Percentiles rank a stretch among this genome's conserved stretches.
Conservation (phyloP, 1,140 invertebrate species). For the Microplitis mediator region DNA sequence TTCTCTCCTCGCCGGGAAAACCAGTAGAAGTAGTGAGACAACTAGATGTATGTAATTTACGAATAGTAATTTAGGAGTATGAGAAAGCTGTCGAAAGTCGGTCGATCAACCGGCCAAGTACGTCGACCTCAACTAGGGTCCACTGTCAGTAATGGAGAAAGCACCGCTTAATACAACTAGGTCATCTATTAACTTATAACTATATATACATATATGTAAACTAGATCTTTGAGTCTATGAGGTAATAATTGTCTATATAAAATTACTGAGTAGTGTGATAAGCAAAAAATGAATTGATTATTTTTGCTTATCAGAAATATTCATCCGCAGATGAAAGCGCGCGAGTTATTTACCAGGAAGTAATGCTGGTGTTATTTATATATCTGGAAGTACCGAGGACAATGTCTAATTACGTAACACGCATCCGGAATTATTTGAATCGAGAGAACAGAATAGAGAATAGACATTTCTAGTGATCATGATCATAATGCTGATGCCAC, state of each 20-base stretch:
- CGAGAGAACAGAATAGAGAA: not conserved
- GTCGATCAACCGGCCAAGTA: slow-evolving; percentile 37
- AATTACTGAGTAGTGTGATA: too few species aligned
- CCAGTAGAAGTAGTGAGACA: not conserved
- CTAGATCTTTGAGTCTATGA: not conserved
- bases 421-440: too few species aligned
- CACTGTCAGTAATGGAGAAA: slow-evolving; percentile 52
- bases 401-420: too few species aligned
- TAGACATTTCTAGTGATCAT: not conserved
- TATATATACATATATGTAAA: not conserved
- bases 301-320: too few species aligned
- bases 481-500: too few species aligned
- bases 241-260: not conserved
- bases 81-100: slow-evolving; percentile 55
- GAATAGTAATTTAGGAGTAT: not conserved
- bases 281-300: too few species aligned
- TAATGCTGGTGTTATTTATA: too few species aligned
- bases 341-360: too few species aligned
- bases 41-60: not conserved
- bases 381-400: too few species aligned
- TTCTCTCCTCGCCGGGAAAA: not conserved
- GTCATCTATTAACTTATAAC: not conserved
- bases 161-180: slow-evolving; percentile 20
- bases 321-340: too few species aligned
- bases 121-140: slow-evolving; percentile 42